A percentile compares a stretch with the other conserved stretches of the same genome.
Evolutionary conservation across 2,888 invertebrate species (phyloP).

Genomic region (Chydorus sphaericus): DNA sequence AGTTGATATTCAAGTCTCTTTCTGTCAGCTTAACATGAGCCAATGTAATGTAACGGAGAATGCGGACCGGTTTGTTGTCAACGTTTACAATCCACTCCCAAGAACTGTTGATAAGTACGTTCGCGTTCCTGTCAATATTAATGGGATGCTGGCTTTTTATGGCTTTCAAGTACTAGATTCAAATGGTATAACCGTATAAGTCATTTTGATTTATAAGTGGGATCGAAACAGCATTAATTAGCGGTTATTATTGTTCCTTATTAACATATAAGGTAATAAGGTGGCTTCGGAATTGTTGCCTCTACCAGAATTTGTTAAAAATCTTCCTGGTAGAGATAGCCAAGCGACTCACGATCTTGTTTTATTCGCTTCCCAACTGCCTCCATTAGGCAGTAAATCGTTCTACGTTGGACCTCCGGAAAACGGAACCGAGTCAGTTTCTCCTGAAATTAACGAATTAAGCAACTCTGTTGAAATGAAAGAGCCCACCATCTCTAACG

Average conservation of each 20-base stretch:
- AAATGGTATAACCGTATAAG: constrained; percentile 39
- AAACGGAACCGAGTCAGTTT: no score
- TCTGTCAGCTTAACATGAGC: constrained; percentile 46
- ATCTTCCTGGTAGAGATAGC: constrained; percentile 47
- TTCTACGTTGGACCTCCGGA: constrained; percentile 42
- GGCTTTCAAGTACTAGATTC: constrained; percentile 47
- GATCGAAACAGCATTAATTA: not conserved
- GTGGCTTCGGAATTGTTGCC: constrained; percentile 34
- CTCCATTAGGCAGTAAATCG: constrained; percentile 46
- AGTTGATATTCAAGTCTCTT: constrained; percentile 15
- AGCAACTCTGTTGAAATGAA: no score
- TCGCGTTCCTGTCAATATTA: constrained; percentile 34
- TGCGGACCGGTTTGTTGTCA: constrained; percentile 36
- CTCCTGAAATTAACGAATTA: no score
- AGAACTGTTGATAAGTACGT: constrained; percentile 35
- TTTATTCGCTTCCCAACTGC: constrained; percentile 48
- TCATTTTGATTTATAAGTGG: not conserved
- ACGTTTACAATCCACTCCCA: constrained; percentile 48
- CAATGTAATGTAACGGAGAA: constrained; percentile 39
- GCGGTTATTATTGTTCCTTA: constrained; percentile 20
- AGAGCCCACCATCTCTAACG: not conserved
- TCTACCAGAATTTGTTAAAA: constrained; percentile 38
- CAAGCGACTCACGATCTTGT: constrained; percentile 37
- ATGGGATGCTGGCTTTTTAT: constrained; percentile 33
- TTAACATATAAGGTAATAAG: constrained; percentile 20